phyloP scores from a whole-genome alignment of 2,888 invertebrate genomes.

The Parasteatoda lunata region DNA sequence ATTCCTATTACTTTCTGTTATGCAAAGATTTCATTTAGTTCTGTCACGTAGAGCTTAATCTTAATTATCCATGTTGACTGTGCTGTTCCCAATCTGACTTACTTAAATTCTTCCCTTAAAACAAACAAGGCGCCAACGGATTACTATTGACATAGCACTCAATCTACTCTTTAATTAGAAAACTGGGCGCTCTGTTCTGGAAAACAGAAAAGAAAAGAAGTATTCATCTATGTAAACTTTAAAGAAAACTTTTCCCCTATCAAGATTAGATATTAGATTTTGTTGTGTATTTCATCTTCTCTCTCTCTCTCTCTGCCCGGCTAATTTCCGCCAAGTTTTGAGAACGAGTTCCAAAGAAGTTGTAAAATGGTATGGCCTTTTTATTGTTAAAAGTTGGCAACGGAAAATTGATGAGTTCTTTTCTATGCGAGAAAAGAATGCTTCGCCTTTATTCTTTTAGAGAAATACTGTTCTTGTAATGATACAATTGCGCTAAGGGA shows the following conservation, averaged over 20 bases:
- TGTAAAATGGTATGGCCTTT: too few relatives aligned
- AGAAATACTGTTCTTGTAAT: too few relatives aligned
- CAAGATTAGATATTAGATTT: not conserved
- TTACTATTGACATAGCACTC: constrained; percentile 41
- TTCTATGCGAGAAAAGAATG: too few relatives aligned
- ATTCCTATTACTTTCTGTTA: too few relatives aligned
- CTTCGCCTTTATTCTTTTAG: too few relatives aligned
- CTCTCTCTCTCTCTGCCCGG: too few relatives aligned
- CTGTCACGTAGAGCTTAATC: not conserved
- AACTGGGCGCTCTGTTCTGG: not conserved
- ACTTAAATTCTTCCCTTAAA: constrained; percentile 26
- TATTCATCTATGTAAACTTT: not conserved
- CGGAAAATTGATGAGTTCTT: too few relatives aligned
- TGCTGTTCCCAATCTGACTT: not conserved
- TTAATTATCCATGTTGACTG: not conserved
- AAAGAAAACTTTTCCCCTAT: not conserved
- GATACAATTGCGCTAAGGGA: too few relatives aligned
- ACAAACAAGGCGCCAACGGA: constrained; percentile 30
- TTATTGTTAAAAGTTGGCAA: too few relatives aligned
- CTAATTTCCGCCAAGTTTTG: too few relatives aligned
- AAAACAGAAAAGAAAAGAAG: not conserved
- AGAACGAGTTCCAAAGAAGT: too few relatives aligned
- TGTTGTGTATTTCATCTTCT: too few relatives aligned
- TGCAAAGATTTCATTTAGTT: not conserved
- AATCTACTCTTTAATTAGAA: constrained; percentile 20